Evolutionary conservation across 1,140 invertebrate species (phyloP).

Genomic region (Platyscapa corneri): DNA sequence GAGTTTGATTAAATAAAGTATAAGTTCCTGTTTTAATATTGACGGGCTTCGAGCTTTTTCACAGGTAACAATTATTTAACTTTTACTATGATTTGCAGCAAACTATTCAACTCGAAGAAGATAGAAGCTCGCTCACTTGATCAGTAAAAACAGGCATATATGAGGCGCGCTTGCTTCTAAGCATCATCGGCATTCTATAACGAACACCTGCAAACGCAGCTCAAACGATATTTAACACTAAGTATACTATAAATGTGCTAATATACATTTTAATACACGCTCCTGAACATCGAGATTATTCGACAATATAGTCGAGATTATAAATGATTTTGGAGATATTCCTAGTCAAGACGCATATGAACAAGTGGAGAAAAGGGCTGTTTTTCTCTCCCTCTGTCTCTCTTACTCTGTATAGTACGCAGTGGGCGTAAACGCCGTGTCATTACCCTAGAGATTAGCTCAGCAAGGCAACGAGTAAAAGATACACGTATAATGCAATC

Average conservation of each 20-base stretch:
- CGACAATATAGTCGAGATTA: not conserved
- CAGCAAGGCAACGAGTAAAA: slow-evolving; percentile 8
- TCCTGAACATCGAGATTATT: no score
- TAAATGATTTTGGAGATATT: not conserved
- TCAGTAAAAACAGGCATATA: not conserved
- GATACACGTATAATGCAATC: not conserved
- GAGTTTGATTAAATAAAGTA: no score
- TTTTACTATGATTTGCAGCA: no score
- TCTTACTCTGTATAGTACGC: not conserved
- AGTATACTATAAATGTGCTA: not conserved
- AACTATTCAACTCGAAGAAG: no score
- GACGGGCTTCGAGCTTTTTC: no score
- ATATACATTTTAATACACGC: not conserved
- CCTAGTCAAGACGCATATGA: not conserved
- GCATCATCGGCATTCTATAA: not conserved
- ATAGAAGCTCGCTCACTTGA: not conserved
- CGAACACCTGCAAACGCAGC: not conserved
- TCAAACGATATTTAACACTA: not conserved
- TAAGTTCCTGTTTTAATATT: no score
- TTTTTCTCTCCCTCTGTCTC: not conserved
- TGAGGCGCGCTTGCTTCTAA: not conserved
- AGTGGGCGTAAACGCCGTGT: slow-evolving; percentile 43
- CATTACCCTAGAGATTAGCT: slow-evolving; percentile 9
- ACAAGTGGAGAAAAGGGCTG: not conserved
- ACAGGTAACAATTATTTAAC: no score